phyloP scores from a whole-genome alignment of 2,797 vertebrate genomes.

The Enteromius afrohamiltoni region DNA sequence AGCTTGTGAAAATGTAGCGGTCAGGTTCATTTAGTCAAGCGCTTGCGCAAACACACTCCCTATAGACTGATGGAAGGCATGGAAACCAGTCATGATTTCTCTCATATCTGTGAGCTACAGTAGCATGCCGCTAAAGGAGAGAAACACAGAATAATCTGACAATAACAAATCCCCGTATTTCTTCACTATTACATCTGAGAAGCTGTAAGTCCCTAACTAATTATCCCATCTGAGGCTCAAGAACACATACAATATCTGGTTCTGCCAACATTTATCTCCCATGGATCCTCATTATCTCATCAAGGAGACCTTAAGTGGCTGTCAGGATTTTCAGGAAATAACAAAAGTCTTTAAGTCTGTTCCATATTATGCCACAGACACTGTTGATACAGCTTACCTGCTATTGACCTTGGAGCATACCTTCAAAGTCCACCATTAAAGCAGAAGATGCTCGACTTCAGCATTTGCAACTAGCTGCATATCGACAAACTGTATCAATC shows the following conservation, averaged over 20 bases:
- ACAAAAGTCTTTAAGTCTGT: neutral
- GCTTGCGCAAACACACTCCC: conserved; percentile 11
- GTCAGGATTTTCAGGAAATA: neutral
- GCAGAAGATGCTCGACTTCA: neutral
- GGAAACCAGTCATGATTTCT: neutral
- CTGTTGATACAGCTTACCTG: neutral
- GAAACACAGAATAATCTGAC: neutral
- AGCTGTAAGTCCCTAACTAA: neutral
- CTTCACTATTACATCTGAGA: neutral
- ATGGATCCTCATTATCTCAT: neutral
- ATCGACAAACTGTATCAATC: neutral
- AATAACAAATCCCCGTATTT: neutral
- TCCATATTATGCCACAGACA: neutral
- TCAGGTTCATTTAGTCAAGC: neutral
- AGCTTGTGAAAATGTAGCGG: neutral
- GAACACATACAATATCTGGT: neutral
- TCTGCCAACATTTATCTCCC: neutral
- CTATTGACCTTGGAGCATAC: neutral
- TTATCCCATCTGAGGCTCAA: neutral
- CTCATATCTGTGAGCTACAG: neutral
- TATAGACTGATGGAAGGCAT: neutral
- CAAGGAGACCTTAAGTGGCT: neutral
- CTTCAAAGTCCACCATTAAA: neutral
- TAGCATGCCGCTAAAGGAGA: neutral
- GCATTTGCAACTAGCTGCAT: neutral